A percentile compares a stretch with the other conserved stretches of the same genome.
These are phyloP conservation scores for Gryllus longicercus DNA, from an alignment of 2,888 invertebrate genomes.

Conservation along the genomic window DNA sequence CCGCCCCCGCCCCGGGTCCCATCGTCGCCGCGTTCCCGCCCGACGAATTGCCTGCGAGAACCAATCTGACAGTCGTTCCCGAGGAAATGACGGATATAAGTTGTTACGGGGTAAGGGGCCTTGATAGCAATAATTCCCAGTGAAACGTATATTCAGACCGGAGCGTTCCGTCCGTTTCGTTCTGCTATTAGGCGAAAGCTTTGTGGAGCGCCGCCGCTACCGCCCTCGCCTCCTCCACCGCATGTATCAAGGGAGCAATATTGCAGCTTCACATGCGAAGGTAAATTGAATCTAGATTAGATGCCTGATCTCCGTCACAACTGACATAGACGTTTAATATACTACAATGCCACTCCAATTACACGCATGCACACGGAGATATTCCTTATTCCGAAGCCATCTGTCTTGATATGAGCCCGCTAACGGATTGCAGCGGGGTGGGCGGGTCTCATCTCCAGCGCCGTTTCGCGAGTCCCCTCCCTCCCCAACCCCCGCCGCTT, in stretches of 20 bases:
- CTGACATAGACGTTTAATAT: neutral
- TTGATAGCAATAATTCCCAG: neutral
- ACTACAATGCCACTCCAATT: constrained; percentile 17
- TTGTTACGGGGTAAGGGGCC: neutral
- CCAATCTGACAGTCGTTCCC: constrained; percentile 2
- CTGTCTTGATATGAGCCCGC: neutral
- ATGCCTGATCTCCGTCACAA: constrained; percentile 17
- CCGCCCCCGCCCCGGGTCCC: neutral
- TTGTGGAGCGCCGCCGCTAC: constrained; percentile 4
- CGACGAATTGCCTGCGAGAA: neutral
- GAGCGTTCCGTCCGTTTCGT: constrained; percentile 4
- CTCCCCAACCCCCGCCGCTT: too few species aligned
- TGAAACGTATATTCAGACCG: neutral
- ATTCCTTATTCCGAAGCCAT: neutral
- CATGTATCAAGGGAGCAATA: neutral
- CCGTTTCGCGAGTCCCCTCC: too few species aligned
- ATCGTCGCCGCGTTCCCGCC: neutral
- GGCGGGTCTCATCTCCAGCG: too few species aligned
- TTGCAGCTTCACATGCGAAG: constrained; percentile 7
- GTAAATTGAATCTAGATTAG: constrained; percentile 17
- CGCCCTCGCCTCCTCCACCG: neutral
- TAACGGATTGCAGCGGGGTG: neutral
- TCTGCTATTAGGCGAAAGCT: constrained; percentile 1
- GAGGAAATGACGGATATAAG: constrained; percentile 5
- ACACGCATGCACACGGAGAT: neutral